A percentile compares a stretch with the other conserved stretches of the same genome.
phyloP scores from a whole-genome alignment of 2,888 invertebrate species.

The Chrysolina haemoptera region DNA sequence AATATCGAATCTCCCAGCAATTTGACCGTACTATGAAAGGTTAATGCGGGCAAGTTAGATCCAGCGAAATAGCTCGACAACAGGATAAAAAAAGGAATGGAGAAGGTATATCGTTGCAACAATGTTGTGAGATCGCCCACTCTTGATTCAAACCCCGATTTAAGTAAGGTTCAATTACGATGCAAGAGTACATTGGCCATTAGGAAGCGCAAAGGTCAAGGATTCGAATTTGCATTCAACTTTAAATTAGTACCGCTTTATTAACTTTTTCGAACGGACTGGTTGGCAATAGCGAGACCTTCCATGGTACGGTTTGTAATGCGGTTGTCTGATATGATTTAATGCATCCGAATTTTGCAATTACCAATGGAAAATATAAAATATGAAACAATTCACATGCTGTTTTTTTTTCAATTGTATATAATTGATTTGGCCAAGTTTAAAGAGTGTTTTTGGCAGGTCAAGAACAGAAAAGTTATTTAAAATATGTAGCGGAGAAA shows the following conservation, averaged over 20 bases:
- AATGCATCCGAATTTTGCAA: too few relatives aligned
- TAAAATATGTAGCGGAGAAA: too few relatives aligned
- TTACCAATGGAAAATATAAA: too few relatives aligned
- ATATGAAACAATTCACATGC: too few relatives aligned
- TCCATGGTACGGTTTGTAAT: neutral
- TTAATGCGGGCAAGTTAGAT: constrained; percentile 47
- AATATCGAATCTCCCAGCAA: too few relatives aligned
- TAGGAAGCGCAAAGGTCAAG: constrained; percentile 57
- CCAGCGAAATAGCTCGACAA: constrained; percentile 44
- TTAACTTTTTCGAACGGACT: constrained; percentile 19
- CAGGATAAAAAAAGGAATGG: constrained; percentile 42
- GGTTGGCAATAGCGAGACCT: constrained; percentile 4
- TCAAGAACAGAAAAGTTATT: too few relatives aligned
- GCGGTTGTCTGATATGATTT: too few relatives aligned
- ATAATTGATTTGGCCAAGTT: too few relatives aligned
- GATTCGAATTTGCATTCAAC: constrained; percentile 50
- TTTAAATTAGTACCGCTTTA: constrained; percentile 47
- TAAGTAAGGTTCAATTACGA: constrained; percentile 37
- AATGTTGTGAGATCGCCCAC: constrained; percentile 51
- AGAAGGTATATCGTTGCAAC: constrained; percentile 50
- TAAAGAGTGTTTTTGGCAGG: too few relatives aligned
- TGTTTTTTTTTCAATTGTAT: too few relatives aligned
- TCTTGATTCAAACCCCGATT: constrained; percentile 45
- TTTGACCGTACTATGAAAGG: constrained; percentile 29
- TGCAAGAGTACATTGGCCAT: constrained; percentile 54